Conservation (phyloP, 2,113 vertebrate genomes). For the Aegithalos caudatus region DNA sequence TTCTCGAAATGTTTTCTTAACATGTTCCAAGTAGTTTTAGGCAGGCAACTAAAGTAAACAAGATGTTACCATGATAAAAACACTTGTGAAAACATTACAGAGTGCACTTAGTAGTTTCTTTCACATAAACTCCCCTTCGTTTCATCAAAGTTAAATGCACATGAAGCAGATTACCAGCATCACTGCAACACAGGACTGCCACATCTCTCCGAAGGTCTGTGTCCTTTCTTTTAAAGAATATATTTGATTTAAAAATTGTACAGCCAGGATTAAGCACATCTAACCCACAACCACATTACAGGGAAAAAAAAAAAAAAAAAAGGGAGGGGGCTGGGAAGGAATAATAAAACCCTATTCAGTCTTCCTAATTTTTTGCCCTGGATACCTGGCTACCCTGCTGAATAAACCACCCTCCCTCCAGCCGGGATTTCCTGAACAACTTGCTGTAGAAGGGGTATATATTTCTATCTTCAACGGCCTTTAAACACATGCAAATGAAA, state of each 20-base stretch:
- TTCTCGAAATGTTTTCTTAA: slow-evolving; percentile 99
- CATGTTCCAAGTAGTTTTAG: slow-evolving; percentile 99
- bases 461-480: neutral
- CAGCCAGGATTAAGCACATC: neutral
- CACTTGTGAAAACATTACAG: slow-evolving; percentile 98
- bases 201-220: neutral
- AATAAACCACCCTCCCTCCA: neutral
- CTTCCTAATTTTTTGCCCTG: neutral
- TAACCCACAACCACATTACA: neutral
- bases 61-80: slow-evolving; percentile 99
- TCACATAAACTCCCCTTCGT: slow-evolving; percentile 72
- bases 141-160: slow-evolving; percentile 68
- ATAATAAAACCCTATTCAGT: neutral
- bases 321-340: accelerated
- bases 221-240: neutral
- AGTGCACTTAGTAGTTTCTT: slow-evolving; percentile 85
- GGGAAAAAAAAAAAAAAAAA: neutral
- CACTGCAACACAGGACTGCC: neutral
- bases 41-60: slow-evolving; percentile 99
- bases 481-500: slow-evolving; percentile 49
- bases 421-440: neutral
- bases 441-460: neutral
- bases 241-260: neutral
- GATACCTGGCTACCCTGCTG: neutral
- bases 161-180: slow-evolving; percentile 45